These are phyloP conservation scores for Tholera decimalis DNA, from an alignment of 2,888 invertebrate genomes.

Conservation along the genomic window DNA sequence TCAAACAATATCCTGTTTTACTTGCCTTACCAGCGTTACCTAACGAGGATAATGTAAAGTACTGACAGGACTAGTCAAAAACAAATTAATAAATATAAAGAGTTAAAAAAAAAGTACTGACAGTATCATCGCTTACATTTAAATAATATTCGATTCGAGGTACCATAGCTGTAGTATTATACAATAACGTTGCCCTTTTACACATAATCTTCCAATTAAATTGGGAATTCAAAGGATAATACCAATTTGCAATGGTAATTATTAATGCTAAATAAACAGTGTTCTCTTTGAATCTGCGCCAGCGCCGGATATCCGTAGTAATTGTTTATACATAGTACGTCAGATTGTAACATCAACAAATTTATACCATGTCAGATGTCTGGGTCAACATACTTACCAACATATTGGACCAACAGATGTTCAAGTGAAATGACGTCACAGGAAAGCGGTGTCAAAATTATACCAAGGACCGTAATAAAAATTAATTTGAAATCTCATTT, in stretches of 20 bases:
- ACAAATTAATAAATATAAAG: no score
- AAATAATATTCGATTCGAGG: no score
- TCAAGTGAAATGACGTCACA: conserved; percentile 30
- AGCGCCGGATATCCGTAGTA: conserved; percentile 58
- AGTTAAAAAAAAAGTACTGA: no score
- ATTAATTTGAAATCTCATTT: conserved; percentile 50
- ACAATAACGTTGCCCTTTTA: not conserved
- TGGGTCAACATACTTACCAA: conserved; percentile 45
- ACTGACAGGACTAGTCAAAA: no score
- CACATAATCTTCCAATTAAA: not conserved
- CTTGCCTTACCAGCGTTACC: no score
- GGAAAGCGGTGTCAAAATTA: conserved; percentile 49
- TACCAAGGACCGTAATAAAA: conserved; percentile 52
- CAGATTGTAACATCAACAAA: conserved; percentile 37
- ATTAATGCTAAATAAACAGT: conserved; percentile 54
- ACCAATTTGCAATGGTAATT: conserved; percentile 20
- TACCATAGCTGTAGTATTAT: no score
- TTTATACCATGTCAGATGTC: conserved; percentile 36
- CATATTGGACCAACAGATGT: conserved; percentile 60
- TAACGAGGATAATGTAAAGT: no score
- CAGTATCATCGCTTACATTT: no score
- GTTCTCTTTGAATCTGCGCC: conserved; percentile 63
- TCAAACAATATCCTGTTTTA: no score
- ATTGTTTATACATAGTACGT: conserved; percentile 56
- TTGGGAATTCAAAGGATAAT: conserved; percentile 18